Evolutionary conservation across 2,113 vertebrate genomes (phyloP), one percentile per base, ranked within the genome.

Genomic region (Lucifuga dentata): DNA sequence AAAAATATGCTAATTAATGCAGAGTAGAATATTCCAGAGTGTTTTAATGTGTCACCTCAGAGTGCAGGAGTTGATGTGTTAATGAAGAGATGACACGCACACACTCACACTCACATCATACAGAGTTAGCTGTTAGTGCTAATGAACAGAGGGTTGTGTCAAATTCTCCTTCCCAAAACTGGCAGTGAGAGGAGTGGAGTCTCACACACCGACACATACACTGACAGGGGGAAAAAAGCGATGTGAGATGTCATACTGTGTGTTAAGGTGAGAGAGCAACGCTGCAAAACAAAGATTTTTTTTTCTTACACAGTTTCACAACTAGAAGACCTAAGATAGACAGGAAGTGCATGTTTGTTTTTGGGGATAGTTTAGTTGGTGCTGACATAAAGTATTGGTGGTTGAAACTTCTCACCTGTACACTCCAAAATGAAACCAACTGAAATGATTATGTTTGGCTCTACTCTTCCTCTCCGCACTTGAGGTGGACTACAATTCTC

Each of bases 1-100:
- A 49, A 65, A 84, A 77, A 0, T 60, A 84, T 84, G 80, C 35
- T 46, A 78, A 80, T 80, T 10, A 35, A 82, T 58, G 63, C 68
- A 51, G 76, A 59, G 75, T 72, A 80, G 76, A 69, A 76, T 53
- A 58, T 60, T 79, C 62, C 45, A 62, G 66, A 64, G 64, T 45
- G 70, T 77, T 83, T 78, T 56, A 79, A 84, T 80, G 87, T 84
- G 86, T 86, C 87, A 86, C 87, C 78, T 89, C 70, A 20, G 49
- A 69, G 35, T 50, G 74, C 70, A 76, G 59, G 78, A 84, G 86
- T 24, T 58, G 73, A 80, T 52, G 82, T 84, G 80, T 80, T 89
- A 88, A 87, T 87, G 85, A 89, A 77, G 68, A 86, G 57, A 69
- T 52, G 3, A 0, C 40, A 43, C 62, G 3, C 74, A 8, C 48